These are phyloP conservation scores for Druceiella hillmani DNA, from an alignment of 2,888 invertebrate genomes.

Conservation along the genomic window DNA sequence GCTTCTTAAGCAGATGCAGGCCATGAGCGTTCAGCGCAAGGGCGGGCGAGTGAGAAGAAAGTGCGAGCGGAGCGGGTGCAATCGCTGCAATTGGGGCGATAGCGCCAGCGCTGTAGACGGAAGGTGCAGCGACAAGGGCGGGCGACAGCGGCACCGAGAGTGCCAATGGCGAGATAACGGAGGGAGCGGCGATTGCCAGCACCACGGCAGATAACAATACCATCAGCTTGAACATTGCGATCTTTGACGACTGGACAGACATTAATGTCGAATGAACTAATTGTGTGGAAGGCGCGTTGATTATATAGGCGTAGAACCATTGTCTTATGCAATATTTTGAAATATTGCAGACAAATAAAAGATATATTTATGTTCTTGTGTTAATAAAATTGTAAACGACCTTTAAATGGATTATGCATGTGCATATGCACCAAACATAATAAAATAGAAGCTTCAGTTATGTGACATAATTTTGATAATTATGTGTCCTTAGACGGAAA, in stretches of 20 bases:
- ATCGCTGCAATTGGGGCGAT: conserved; percentile 24
- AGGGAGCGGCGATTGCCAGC: conserved; percentile 48
- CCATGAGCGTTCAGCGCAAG: conserved; percentile 34
- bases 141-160: conserved; percentile 24
- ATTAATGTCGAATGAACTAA: no score
- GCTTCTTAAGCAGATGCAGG: conserved; percentile 35
- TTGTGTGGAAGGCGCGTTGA: no score
- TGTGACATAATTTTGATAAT: no score
- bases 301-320: no score
- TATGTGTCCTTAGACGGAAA: no score
- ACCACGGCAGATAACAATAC: conserved; percentile 59
- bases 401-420: no score
- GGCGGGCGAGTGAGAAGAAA: conserved; percentile 39
- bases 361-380: no score
- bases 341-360: no score
- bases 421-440: no score
- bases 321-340: no score
- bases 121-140: conserved; percentile 23
- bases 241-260: conserved; percentile 42
- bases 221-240: conserved; percentile 54
- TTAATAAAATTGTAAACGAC: no score
- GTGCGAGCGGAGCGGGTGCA: conserved; percentile 30
- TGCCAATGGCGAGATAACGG: conserved; percentile 25
- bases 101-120: conserved; percentile 28
- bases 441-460: no score